Conservation (phyloP, 37 sponge, comb jelly and placozoan species). For the Amphimedon queenslandica region DNA sequence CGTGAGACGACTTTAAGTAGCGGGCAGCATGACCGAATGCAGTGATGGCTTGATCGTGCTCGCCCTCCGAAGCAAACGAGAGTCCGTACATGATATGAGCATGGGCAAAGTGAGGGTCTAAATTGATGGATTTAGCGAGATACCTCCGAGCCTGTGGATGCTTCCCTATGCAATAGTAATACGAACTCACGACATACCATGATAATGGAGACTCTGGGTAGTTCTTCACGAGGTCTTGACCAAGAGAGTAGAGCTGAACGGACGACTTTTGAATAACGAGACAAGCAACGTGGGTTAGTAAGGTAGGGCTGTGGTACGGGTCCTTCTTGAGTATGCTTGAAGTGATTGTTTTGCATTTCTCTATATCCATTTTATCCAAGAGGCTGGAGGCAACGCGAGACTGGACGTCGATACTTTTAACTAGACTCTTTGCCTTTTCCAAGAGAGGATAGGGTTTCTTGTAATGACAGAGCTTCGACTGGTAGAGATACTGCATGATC, state of each 20-base stretch:
- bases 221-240: slow-evolving; percentile 50
- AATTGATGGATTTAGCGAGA: slow-evolving; percentile 55
- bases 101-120: slow-evolving; percentile 51
- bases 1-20: slow-evolving; percentile 68
- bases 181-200: slow-evolving; percentile 86
- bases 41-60: slow-evolving; percentile 83
- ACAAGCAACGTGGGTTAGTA: slow-evolving; percentile 50
- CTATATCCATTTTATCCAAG: slow-evolving; percentile 34
- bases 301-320: slow-evolving; percentile 55
- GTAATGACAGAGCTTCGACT: slow-evolving; percentile 28
- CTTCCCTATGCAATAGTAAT: slow-evolving; percentile 52
- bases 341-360: slow-evolving; percentile 52
- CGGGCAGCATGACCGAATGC: slow-evolving; percentile 78
- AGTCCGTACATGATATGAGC: slow-evolving; percentile 73
- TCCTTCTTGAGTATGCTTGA: slow-evolving; percentile 44
- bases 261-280: slow-evolving; percentile 44
- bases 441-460: neutral
- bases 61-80: slow-evolving; percentile 66
- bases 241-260: slow-evolving; percentile 63
- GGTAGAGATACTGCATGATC: slow-evolving; percentile 41
- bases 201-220: slow-evolving; percentile 65
- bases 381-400: slow-evolving; percentile 18
- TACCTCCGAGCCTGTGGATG: slow-evolving; percentile 61
- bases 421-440: neutral
- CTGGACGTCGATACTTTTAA: slow-evolving; percentile 34